A percentile compares a stretch with the other conserved stretches of the same genome.
These are phyloP conservation scores for Pachypeltis micranthus DNA, from an alignment of 1,140 invertebrate genomes.

Conservation along the genomic window DNA sequence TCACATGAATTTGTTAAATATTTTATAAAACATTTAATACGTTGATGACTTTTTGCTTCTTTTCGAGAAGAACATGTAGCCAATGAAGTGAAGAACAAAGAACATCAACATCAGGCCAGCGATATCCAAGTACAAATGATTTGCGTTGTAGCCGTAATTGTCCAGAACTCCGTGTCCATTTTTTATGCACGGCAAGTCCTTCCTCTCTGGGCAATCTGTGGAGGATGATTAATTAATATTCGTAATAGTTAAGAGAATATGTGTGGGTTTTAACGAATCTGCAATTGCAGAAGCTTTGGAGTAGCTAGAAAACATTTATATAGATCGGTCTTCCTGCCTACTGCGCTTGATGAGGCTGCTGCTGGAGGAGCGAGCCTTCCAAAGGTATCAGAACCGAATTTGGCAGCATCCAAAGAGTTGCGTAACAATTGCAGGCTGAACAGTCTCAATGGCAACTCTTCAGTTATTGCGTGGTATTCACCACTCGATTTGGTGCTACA, in stretches of 20 bases:
- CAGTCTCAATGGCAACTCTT: no score
- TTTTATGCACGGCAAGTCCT: slow-evolving; percentile 37
- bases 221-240: neutral
- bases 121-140: slow-evolving; percentile 38
- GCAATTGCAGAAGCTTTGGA: neutral
- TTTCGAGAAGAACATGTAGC: slow-evolving; percentile 37
- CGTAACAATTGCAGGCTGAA: no score
- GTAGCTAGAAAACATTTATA: neutral
- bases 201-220: slow-evolving; percentile 33
- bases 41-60: slow-evolving; percentile 40
- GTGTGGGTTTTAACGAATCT: neutral
- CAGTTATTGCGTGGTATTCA: no score
- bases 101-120: slow-evolving; percentile 36
- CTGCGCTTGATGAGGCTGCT: neutral
- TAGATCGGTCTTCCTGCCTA: neutral
- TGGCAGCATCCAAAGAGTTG: no score
- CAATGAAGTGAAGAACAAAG: slow-evolving; percentile 35
- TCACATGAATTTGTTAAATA: no score
- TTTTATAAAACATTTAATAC: slow-evolving; percentile 34
- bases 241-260: neutral
- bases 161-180: slow-evolving; percentile 37
- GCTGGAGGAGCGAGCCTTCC: neutral
- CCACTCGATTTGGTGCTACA: no score
- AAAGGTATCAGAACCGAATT: no score
- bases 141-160: slow-evolving; percentile 36